These are phyloP conservation scores for Eupithecia dodoneata DNA, from an alignment of 2,888 invertebrate genomes.

Conservation along the genomic window DNA sequence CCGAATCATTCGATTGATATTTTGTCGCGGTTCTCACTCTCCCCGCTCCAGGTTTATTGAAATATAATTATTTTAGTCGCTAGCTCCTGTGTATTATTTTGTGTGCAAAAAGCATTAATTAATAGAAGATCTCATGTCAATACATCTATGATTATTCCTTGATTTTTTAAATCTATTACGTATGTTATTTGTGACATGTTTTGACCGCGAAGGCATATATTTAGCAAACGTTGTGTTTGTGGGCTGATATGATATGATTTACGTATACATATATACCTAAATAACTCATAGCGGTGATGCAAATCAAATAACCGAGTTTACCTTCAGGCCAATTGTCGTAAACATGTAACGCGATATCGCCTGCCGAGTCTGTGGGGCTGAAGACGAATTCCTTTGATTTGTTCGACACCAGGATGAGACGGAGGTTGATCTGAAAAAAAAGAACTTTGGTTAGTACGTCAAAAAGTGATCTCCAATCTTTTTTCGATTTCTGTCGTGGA, in stretches of 20 bases:
- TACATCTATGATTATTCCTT: no score
- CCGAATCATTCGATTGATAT: background rate
- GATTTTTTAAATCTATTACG: no score
- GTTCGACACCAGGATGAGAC: slow-evolving; percentile 99
- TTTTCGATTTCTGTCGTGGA: background rate
- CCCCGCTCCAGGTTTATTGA: background rate
- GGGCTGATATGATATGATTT: background rate
- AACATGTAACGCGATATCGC: slow-evolving; percentile 99
- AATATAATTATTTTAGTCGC: background rate
- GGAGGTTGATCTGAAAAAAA: slow-evolving; percentile 94
- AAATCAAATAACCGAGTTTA: slow-evolving; percentile 58
- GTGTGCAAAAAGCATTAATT: background rate
- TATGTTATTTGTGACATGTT: background rate
- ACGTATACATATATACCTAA: no score
- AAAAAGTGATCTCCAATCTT: background rate
- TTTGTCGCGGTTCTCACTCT: background rate
- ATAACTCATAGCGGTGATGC: background rate
- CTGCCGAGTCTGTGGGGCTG: slow-evolving; percentile 97
- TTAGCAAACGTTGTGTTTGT: background rate
- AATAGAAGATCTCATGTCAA: background rate
- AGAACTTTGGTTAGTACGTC: background rate
- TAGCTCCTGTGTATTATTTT: background rate
- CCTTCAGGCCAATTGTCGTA: slow-evolving; percentile 99
- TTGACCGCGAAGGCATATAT: background rate
- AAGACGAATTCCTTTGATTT: slow-evolving; percentile 99